Evolutionary conservation across 2,113 vertebrate species (phyloP).

Genomic region (Pao palembangensis): DNA sequence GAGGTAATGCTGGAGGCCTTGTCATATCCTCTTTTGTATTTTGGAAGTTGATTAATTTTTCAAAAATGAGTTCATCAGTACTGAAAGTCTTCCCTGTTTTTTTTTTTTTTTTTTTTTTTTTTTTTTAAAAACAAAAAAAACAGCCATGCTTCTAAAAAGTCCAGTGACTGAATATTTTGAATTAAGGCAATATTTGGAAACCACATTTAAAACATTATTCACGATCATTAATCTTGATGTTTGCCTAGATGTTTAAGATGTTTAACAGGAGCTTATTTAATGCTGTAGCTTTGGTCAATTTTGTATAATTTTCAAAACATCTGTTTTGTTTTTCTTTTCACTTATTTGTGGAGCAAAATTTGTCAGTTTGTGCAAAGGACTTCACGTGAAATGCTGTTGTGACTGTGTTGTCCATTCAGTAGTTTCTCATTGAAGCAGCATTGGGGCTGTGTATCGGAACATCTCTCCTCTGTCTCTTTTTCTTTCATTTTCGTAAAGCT

Average conservation of each 20-base stretch:
- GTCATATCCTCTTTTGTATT: conserved; percentile 22
- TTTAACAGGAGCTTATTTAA: conserved; percentile 8
- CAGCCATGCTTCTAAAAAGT: conserved; percentile 18
- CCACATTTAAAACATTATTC: conserved; percentile 10
- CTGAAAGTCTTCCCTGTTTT: conserved; percentile 24
- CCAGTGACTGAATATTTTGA: not conserved
- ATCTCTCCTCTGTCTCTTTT: conserved; percentile 47
- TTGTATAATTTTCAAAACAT: conserved; percentile 5
- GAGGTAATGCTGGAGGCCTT: conserved; percentile 33
- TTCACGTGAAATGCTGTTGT: conserved; percentile 28
- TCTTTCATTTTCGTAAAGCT: conserved; percentile 70
- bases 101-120: not conserved
- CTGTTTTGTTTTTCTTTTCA: conserved; percentile 1
- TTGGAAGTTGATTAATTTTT: conserved; percentile 13
- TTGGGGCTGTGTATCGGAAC: conserved; percentile 65
- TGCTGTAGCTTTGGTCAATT: conserved; percentile 25
- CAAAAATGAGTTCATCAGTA: conserved; percentile 19
- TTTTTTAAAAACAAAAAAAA: too few relatives aligned
- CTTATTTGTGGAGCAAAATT: not conserved
- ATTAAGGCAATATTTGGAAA: conserved; percentile 4
- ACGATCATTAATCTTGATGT: conserved; percentile 1
- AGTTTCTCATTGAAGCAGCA: conserved; percentile 46
- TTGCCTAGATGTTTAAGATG: conserved; percentile 20
- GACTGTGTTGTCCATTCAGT: conserved; percentile 31
- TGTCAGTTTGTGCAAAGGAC: conserved; percentile 22